Evolutionary conservation across 53 echinoderm and acorn worm genomes (phyloP).

Genomic region (Hippasteria phrygiana): DNA sequence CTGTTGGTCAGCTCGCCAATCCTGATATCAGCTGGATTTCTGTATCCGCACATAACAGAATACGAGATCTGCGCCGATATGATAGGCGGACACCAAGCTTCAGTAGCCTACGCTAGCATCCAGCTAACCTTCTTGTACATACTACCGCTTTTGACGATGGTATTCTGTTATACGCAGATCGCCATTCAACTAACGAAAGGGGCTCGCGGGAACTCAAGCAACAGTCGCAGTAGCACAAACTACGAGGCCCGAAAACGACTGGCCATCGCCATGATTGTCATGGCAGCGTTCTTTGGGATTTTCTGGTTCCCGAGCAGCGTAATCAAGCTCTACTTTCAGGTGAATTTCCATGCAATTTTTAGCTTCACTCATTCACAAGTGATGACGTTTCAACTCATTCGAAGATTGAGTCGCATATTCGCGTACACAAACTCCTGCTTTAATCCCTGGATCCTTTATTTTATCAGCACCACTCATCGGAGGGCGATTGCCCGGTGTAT

Average conservation of each 20-base stretch:
- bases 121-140: constrained; percentile 55
- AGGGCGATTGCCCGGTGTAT: constrained; percentile 35
- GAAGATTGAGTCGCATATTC: constrained; percentile 48
- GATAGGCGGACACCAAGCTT: neutral
- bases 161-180: constrained; percentile 60
- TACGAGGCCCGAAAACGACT: constrained; percentile 72
- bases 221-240: constrained; percentile 63
- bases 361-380: neutral
- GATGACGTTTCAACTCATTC: constrained; percentile 23
- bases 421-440: constrained; percentile 72
- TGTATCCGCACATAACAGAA: neutral
- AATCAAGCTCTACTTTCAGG: constrained; percentile 38
- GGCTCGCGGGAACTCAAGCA: neutral
- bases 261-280: constrained; percentile 67
- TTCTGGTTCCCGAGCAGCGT: constrained; percentile 68
- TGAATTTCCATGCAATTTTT: neutral
- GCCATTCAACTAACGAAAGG: constrained; percentile 49
- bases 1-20: constrained; percentile 65
- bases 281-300: constrained; percentile 70
- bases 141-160: constrained; percentile 52
- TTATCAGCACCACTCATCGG: constrained; percentile 75
- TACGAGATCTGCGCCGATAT: neutral
- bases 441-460: constrained; percentile 75
- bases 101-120: constrained; percentile 54
- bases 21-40: constrained; percentile 41